Conservation (phyloP, 2,888 invertebrate species). For the Cerastis leucographa region DNA sequence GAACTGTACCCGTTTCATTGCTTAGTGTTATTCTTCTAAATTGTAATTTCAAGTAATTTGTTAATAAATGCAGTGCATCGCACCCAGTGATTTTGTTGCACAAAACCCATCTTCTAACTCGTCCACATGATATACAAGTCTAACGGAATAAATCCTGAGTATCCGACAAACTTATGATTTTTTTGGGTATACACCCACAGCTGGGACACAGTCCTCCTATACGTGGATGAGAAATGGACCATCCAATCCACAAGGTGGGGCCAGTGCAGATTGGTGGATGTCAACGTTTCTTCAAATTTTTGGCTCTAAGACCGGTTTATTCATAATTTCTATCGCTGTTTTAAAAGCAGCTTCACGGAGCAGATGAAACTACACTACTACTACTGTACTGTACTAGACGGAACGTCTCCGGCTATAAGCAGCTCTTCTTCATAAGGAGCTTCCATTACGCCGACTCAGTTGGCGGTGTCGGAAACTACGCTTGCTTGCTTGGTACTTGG, state of each 20-base stretch:
- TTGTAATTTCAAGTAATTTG: no score
- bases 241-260: background rate
- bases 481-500: no score
- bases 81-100: no score
- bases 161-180: no score
- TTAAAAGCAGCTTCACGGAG: background rate
- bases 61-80: no score
- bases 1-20: no score
- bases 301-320: background rate
- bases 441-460: background rate
- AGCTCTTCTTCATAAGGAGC: background rate
- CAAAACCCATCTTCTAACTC: no score
- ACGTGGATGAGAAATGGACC: background rate
- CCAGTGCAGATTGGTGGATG: background rate
- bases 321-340: background rate
- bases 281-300: background rate
- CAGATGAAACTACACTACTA: no score
- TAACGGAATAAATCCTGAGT: no score
- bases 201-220: background rate
- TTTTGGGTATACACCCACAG: no score
- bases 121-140: no score
- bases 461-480: background rate
- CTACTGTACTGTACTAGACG: background rate
- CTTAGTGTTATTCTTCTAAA: no score
- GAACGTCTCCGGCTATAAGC: background rate